A percentile compares a stretch with the other conserved stretches of the same genome.
Conservation (phyloP, 2,113 vertebrate genomes). For the Genyomyrus donnyi region DNA sequence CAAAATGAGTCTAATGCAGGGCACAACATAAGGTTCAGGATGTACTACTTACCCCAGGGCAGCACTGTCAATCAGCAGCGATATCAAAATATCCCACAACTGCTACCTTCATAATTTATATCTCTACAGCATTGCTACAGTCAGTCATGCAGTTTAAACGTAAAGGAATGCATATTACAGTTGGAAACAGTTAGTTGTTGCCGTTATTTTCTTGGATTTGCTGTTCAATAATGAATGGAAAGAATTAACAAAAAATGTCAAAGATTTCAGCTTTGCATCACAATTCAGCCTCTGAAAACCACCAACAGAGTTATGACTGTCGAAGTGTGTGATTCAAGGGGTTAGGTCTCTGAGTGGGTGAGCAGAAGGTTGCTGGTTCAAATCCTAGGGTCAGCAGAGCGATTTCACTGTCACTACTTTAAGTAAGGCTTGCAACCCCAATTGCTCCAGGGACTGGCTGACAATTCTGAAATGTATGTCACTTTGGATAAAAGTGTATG, state of each 20-base stretch:
- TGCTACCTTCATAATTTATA: not conserved
- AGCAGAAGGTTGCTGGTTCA: not conserved
- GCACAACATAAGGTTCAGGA: not conserved
- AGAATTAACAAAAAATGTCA: not conserved
- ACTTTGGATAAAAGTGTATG: not conserved
- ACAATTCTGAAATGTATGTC: not conserved
- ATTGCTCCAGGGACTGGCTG: not conserved
- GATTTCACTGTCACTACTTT: not conserved
- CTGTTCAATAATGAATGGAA: not conserved
- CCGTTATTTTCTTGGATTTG: not conserved
- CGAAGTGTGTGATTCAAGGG: not conserved
- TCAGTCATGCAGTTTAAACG: not conserved
- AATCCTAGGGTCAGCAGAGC: not conserved
- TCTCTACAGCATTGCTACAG: not conserved
- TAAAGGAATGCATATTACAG: not conserved
- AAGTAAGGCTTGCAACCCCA: not conserved
- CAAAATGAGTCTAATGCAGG: not conserved
- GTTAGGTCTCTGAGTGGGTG: not conserved
- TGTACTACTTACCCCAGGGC: not conserved
- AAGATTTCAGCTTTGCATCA: not conserved
- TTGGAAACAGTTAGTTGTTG: not conserved
- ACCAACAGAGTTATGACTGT: not conserved
- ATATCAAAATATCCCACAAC: not conserved
- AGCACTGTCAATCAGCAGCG: not conserved
- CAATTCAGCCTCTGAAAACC: not conserved